Conservation (phyloP, 2,113 vertebrate genomes). For the Polypterus senegalus region DNA sequence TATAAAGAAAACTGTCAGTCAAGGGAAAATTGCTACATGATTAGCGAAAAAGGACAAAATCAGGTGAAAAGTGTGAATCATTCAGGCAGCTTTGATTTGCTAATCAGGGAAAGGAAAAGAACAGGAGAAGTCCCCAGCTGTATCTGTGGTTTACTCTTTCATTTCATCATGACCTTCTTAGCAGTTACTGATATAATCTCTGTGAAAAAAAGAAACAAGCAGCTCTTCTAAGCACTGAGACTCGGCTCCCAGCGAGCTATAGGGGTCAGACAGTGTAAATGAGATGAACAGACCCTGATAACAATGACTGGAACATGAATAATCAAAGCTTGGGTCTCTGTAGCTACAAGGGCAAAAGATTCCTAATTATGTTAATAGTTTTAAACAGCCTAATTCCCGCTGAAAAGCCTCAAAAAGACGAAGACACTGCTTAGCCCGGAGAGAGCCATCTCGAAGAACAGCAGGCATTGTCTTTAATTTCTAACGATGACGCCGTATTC, state of each 20-base stretch:
- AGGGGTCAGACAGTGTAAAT: slow-evolving; percentile 73
- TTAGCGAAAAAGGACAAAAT: slow-evolving; percentile 98
- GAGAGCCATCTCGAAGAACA: slow-evolving; percentile 38
- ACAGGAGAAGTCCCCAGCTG: slow-evolving; percentile 92
- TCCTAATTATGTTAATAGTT: slow-evolving; percentile 93
- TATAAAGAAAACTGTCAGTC: slow-evolving; percentile 99
- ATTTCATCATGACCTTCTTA: slow-evolving; percentile 96
- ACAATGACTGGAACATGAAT: slow-evolving; percentile 66
- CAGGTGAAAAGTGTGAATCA: slow-evolving; percentile 97
- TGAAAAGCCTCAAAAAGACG: slow-evolving; percentile 39
- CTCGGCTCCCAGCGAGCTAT: slow-evolving; percentile 56
- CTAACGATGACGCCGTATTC: slow-evolving; percentile 41
- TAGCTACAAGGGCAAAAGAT: slow-evolving; percentile 66
- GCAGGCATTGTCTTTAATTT: slow-evolving; percentile 58
- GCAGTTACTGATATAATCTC: slow-evolving; percentile 82
- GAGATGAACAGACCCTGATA: slow-evolving; percentile 62
- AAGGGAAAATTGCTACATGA: slow-evolving; percentile 96
- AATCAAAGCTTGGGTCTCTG: slow-evolving; percentile 71
- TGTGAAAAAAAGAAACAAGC: slow-evolving; percentile 54
- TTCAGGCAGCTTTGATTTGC: slow-evolving; percentile 98
- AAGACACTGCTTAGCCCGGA: slow-evolving; percentile 43
- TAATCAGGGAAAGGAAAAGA: slow-evolving; percentile 88
- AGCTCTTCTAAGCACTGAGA: slow-evolving; percentile 60
- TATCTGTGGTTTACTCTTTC: slow-evolving; percentile 84
- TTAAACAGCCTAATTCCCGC: slow-evolving; percentile 79